Evolutionary conservation across 2,797 vertebrate species (phyloP).

Genomic region (Steatocranus sp.): DNA sequence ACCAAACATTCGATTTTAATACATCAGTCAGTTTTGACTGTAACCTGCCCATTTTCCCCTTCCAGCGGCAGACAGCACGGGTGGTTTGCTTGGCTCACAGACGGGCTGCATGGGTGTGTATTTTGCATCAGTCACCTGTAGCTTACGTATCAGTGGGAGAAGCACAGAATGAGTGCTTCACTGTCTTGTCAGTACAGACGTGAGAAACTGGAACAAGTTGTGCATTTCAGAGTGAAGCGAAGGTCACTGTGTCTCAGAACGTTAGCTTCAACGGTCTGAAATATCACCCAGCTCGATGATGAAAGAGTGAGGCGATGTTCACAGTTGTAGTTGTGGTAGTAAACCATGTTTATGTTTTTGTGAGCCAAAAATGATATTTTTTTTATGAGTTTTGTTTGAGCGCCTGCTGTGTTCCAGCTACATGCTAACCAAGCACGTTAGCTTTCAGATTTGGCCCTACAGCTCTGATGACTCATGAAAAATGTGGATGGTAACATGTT

Average conservation of each 20-base stretch:
- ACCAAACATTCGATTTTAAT: neutral
- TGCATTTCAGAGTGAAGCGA: neutral
- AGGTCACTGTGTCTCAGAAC: neutral
- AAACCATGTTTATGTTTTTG: neutral
- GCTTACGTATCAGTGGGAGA: neutral
- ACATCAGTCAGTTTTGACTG: neutral
- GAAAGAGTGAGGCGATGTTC: neutral
- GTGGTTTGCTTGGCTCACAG: neutral
- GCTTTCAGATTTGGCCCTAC: neutral
- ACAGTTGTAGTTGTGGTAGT: neutral
- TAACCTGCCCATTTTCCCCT: neutral
- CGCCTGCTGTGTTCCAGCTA: neutral
- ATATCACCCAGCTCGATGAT: neutral
- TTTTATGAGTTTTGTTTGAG: neutral
- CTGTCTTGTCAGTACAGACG: neutral
- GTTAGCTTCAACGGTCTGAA: neutral
- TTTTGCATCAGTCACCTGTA: neutral
- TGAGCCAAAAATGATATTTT: neutral
- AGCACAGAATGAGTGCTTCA: neutral
- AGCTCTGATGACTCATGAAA: neutral
- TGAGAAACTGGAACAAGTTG: neutral
- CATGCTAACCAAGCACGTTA: neutral
- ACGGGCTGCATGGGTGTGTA: neutral
- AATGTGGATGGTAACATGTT: neutral
- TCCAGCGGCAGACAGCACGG: neutral